Base-by-base conservation (phyloP, 2,797 vertebrate species). In the Artibeus lituratus region DNA sequence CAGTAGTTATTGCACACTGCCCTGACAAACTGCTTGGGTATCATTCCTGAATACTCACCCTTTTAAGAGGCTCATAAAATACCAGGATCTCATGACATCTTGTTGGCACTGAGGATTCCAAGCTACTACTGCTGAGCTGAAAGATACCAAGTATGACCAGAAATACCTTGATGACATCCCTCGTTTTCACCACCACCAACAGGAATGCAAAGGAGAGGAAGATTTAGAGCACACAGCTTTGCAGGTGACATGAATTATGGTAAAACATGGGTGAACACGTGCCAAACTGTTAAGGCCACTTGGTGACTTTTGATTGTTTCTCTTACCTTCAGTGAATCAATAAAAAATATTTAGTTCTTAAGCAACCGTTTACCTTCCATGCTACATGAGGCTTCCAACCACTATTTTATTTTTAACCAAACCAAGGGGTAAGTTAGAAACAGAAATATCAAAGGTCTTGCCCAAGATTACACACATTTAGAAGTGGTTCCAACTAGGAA, bases 11-110 rank as follows among this genome's bases (percentile, higher is more conserved):
- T 98, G 39, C 92, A 90, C 29, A 67, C 76, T 49, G 29, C 67
- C 88, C 91, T 97, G 96, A 97, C 91, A 96, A 95, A 94, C 92
- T 95, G 95, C 88, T 89, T 4, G 0, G 51, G 67, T 76, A 91
- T 91, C 95, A 67, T 83, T 95, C 97, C 92, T 95, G 94, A 77
- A 93, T 94, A 59, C 72, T 96, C 94, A 88, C 91, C 97, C 95
- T 97, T 95, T 97, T 96, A 97, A 97, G 80, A 95, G 94, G 76
- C 90, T 95, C 80, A 72, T 97, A 96, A 97, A 98, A 92, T 73
- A 95, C 77, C 12, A 2, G 14, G 16, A 39, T 69, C 70, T 51
- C 93, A 82, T 91, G 97, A 96, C 95, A 92, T 84, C 91, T 96
- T 92, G 81, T 94, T 96, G 96, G 96, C 97, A 94, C 91, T 62